Conservation (phyloP, 2,888 invertebrate species). For the Melinaea menophilus region DNA sequence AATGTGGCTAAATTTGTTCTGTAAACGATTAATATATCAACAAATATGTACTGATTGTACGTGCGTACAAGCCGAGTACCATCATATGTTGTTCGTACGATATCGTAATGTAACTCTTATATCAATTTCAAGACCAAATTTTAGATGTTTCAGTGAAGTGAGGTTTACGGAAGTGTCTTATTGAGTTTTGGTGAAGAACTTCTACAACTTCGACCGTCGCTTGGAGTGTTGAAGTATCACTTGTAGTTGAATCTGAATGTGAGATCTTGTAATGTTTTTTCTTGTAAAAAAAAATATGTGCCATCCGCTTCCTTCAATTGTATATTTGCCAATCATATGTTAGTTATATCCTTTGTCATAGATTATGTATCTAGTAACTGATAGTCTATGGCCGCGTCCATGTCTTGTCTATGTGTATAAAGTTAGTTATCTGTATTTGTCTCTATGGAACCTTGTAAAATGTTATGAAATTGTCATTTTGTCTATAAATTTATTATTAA, state of each 20-base stretch:
- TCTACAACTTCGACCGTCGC: constrained; percentile 47
- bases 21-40: constrained; percentile 43
- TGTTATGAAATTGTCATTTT: not conserved
- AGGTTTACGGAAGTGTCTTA: constrained; percentile 26
- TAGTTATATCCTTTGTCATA: constrained; percentile 38
- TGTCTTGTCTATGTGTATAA: constrained; percentile 41
- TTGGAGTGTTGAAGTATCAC: constrained; percentile 41
- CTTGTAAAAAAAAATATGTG: constrained; percentile 58
- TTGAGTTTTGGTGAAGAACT: constrained; percentile 20
- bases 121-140: constrained; percentile 66
- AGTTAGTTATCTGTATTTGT: constrained; percentile 22
- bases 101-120: constrained; percentile 42
- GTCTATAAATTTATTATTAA: constrained; percentile 2
- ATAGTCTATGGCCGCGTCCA: constrained; percentile 59
- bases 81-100: constrained; percentile 35
- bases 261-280: constrained; percentile 52
- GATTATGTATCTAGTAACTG: constrained; percentile 35
- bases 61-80: constrained; percentile 61
- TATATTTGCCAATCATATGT: constrained; percentile 54
- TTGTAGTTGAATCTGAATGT: constrained; percentile 46
- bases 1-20: constrained; percentile 72
- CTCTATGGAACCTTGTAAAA: constrained; percentile 17
- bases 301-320: constrained; percentile 69
- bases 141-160: constrained; percentile 38
- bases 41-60: constrained; percentile 66